Evolutionary conservation across 2,113 vertebrate genomes (phyloP).

Genomic region (Aphelocoma coerulescens): DNA sequence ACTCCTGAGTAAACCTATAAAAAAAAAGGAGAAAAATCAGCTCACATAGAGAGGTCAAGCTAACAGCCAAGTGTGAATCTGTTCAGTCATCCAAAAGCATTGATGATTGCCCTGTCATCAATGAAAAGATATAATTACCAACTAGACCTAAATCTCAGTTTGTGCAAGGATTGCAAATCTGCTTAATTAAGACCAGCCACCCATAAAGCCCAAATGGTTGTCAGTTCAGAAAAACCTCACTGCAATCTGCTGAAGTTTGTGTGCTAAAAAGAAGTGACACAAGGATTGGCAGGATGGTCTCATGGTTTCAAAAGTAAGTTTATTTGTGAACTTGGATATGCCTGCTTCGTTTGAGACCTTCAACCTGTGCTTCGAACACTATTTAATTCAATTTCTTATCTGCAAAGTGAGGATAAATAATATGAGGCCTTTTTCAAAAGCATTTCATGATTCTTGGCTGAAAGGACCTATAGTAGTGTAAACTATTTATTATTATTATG

Average conservation of each 20-base stretch:
- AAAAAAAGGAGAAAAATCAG: neutral
- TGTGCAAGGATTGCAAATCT: neutral
- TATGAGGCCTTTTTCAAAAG: neutral
- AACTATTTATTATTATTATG: neutral
- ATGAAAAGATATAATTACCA: neutral
- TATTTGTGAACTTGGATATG: neutral
- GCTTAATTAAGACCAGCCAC: constrained; percentile 10
- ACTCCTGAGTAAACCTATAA: neutral
- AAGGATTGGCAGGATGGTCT: neutral
- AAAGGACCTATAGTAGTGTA: neutral
- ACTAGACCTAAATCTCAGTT: neutral
- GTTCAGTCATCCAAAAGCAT: neutral
- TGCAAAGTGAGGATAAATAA: neutral
- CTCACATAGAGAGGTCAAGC: neutral
- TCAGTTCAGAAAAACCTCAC: neutral
- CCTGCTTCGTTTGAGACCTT: neutral
- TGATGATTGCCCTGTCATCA: neutral
- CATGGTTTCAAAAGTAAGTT: neutral
- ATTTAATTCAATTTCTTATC: neutral
- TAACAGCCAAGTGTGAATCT: neutral
- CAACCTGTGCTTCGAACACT: neutral
- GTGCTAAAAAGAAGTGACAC: neutral
- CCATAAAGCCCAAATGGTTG: neutral
- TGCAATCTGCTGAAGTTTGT: constrained; percentile 10
- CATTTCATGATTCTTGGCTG: neutral